These are phyloP conservation scores for Machimus atricapillus DNA, from an alignment of 2,888 invertebrate genomes.

Conservation along the genomic window DNA sequence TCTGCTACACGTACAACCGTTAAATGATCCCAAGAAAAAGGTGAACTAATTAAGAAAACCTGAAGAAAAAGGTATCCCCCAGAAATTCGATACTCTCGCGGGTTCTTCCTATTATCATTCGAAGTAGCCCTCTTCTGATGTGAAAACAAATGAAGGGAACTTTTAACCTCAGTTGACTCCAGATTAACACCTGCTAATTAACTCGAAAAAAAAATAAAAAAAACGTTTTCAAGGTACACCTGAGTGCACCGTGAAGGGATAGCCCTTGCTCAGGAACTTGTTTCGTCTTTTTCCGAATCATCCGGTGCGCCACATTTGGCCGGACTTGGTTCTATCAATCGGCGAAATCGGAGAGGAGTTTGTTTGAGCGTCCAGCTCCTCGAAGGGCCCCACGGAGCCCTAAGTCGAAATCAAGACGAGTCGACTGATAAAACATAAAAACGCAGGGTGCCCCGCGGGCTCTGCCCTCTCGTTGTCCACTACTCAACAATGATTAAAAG, in stretches of 20 bases:
- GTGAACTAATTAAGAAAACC: not conserved
- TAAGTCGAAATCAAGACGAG: not conserved
- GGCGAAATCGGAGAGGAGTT: not conserved
- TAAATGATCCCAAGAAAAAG: not conserved
- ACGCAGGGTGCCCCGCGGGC: not conserved
- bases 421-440: not conserved
- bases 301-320: not conserved
- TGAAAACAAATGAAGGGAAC: constrained; percentile 11
- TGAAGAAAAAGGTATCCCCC: not conserved
- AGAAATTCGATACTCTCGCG: constrained; percentile 7
- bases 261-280: not conserved
- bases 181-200: constrained; percentile 39
- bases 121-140: not conserved
- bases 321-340: not conserved
- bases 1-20: not conserved
- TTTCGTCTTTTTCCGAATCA: not conserved
- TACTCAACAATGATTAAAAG: constrained; percentile 25
- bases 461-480: not conserved
- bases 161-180: constrained; percentile 26
- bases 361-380: not conserved
- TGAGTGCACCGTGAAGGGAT: not conserved
- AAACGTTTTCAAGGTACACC: not conserved
- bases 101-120: constrained; percentile 11
- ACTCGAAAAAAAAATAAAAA: not conserved
- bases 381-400: not conserved